Evolutionary conservation across 2,888 invertebrate species (phyloP), one percentile per base, ranked within the genome.

Genomic region (Pollenia amentaria): DNA sequence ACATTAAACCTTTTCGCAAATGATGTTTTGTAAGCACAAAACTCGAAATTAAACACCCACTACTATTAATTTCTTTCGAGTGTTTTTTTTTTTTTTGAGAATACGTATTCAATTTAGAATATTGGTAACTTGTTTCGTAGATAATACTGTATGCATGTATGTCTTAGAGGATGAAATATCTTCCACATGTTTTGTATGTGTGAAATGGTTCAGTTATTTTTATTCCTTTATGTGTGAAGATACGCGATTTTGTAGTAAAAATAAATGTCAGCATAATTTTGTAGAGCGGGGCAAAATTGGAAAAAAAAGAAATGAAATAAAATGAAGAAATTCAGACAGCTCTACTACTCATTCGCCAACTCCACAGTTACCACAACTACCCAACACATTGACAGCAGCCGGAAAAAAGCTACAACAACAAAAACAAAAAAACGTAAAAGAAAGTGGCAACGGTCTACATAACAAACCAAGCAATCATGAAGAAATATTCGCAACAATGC

Each of bases 391-490:
- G 29, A 6, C 29, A 29, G 29, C 29, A 29, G 29, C 29, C 29
- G 29, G 4, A 29, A 29, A 42, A 18, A 3, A 1, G 3, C 53
- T 8, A 40, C 16, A n/a, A 53, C 18, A 38, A 1, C 16, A 18
- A 38, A 48, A 40, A 38, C 9, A 60, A 73, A 65, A 40, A 40
- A 55, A 77, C 51, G 18, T 51, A 69, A 14, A 18, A 42, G 6
- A 6, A 62, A 53, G 46, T 42, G 38, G 12, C 67, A 67, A 53
- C 18, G 51, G 40, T 29, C 42, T 65, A 21, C 16, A 69, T 60
- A 79, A 42, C 53, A 60, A 64, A 53, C 42, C 64, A 64, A 18
- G 53, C 53, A 76, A 76, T 76, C 76, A 76, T 76, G 21, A 65
- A 65, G 11, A 70, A 70, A 62, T 9, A 42, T 65, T 80, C 18